A percentile compares a stretch with the other conserved stretches of the same genome.
phyloP scores from a whole-genome alignment of 2,888 invertebrate genomes.

The Maniola hyperantus region DNA sequence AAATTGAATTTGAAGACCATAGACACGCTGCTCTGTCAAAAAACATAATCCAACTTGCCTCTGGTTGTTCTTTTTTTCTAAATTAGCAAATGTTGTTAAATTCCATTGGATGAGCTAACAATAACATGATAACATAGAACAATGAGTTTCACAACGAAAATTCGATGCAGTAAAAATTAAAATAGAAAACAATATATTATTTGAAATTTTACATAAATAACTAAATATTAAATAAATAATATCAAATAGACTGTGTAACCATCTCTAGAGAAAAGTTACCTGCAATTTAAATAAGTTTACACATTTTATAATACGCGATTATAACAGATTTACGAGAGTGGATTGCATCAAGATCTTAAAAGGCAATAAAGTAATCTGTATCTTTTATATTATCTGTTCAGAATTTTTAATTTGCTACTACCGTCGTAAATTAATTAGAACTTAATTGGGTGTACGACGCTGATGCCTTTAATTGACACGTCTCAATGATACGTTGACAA shows the following conservation, averaged over 20 bases:
- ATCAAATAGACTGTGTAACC: neutral
- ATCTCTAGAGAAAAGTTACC: neutral
- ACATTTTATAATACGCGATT: too few relatives aligned
- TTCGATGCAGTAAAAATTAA: too few relatives aligned
- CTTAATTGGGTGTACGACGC: conserved; percentile 32
- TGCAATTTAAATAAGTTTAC: neutral
- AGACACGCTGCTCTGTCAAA: neutral
- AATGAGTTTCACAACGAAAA: neutral
- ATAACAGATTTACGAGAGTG: neutral
- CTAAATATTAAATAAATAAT: too few relatives aligned
- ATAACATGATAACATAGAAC: neutral
- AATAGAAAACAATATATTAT: too few relatives aligned
- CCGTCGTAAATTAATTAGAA: conserved; percentile 41
- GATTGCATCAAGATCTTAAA: conserved; percentile 9
- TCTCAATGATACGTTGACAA: conserved; percentile 24
- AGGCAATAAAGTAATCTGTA: conserved; percentile 13
- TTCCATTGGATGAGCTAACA: neutral
- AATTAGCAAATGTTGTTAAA: neutral
- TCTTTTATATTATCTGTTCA: neutral
- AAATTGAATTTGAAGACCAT: neutral
- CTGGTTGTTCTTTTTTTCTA: neutral
- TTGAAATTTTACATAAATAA: too few relatives aligned
- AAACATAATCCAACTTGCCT: neutral
- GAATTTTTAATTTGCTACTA: conserved; percentile 14
- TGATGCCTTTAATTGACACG: conserved; percentile 39